phyloP scores from a whole-genome alignment of 35 echinoderm and acorn worm species.

The Anneissia japonica region DNA sequence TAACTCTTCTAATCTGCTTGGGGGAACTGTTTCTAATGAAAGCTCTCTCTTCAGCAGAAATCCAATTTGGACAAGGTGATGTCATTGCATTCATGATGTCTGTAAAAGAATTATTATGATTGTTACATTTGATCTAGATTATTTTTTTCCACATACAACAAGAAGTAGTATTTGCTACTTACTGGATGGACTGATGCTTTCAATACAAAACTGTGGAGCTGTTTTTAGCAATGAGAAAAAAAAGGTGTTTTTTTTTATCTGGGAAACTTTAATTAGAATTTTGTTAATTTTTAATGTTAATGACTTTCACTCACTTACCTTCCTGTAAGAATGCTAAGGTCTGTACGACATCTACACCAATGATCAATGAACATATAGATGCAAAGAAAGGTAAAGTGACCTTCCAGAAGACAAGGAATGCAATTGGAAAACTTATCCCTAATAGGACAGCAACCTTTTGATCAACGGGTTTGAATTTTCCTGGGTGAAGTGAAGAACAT shows the following conservation, averaged over 20 bases:
- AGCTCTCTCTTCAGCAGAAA: conserved; percentile 73
- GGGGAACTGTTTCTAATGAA: conserved; percentile 44
- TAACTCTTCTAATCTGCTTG: conserved; percentile 40
- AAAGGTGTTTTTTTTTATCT: no score
- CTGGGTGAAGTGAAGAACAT: neutral
- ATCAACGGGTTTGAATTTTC: conserved; percentile 9
- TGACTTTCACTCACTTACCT: conserved; percentile 43
- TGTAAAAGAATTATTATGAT: conserved; percentile 24
- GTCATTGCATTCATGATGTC: conserved; percentile 37
- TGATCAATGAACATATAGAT: conserved; percentile 24
- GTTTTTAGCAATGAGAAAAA: no score
- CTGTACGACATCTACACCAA: conserved; percentile 53
- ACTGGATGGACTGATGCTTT: no score
- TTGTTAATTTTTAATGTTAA: no score
- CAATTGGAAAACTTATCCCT: conserved; percentile 58
- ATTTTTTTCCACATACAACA: no score
- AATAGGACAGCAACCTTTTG: conserved; percentile 58
- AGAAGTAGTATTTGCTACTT: no score
- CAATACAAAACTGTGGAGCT: no score
- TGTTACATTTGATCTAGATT: no score
- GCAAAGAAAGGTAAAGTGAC: conserved; percentile 62
- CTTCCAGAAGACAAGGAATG: conserved; percentile 78
- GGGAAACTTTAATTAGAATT: no score
- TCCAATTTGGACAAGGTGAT: conserved; percentile 67
- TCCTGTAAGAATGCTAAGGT: conserved; percentile 61